These are phyloP conservation scores for Phyllostomus discolor DNA, from an alignment of 2,113 vertebrate species.

Conservation along the genomic window DNA sequence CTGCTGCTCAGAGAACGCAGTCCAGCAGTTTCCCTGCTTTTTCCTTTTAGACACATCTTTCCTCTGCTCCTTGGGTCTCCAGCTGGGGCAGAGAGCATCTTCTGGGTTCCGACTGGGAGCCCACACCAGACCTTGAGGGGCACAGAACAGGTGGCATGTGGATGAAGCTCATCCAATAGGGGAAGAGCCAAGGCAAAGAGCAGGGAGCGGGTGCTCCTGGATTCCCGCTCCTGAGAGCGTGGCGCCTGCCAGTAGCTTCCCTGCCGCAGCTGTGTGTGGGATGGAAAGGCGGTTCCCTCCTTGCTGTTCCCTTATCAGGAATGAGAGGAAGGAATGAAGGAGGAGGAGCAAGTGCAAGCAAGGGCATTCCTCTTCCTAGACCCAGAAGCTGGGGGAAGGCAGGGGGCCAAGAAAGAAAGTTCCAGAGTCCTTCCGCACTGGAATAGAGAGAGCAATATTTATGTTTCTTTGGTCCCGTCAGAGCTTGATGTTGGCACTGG, in stretches of 20 bases:
- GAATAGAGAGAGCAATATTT: not conserved
- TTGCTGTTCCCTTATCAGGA: slow-evolving; percentile 60
- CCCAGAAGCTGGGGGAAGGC: not conserved
- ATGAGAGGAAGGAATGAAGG: slow-evolving; percentile 14
- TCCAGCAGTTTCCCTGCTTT: slow-evolving; percentile 36
- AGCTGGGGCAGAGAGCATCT: not conserved
- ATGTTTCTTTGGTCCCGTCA: not conserved
- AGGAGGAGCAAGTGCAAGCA: slow-evolving; percentile 36
- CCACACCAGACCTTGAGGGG: not conserved
- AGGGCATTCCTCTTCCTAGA: slow-evolving; percentile 31
- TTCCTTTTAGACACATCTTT: not conserved
- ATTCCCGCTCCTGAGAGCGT: not conserved
- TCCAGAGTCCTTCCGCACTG: not conserved
- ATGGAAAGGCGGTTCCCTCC: slow-evolving; percentile 56
- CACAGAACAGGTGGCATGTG: not conserved
- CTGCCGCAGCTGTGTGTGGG: slow-evolving; percentile 62
- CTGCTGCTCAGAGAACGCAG: slow-evolving; percentile 2
- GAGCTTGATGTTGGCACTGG: not conserved
- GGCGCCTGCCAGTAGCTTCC: slow-evolving; percentile 11
- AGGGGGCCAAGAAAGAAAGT: not conserved
- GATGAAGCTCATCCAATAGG: not conserved
- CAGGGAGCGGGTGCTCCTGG: slow-evolving; percentile 7
- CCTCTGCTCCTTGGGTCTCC: not conserved
- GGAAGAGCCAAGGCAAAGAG: not conserved
- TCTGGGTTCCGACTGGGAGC: not conserved